A percentile compares a stretch with the other conserved stretches of the same genome.
Conservation (phyloP, 2,113 vertebrate species). For the Mormyrus lacerda region DNA sequence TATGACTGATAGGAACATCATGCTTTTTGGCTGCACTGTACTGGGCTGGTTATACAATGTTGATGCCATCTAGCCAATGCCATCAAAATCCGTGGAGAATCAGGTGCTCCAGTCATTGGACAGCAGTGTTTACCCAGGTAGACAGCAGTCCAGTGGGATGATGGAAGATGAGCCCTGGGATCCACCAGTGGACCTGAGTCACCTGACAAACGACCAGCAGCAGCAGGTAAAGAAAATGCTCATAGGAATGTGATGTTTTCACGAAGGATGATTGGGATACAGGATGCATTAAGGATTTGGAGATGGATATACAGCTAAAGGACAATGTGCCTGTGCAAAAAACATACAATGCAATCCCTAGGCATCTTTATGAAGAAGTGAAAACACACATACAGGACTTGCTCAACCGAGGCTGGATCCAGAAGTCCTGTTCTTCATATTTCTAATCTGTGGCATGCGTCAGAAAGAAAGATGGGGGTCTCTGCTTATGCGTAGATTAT, state of each 20-base stretch:
- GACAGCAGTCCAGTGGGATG: background rate
- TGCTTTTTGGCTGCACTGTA: background rate
- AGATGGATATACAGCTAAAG: conserved; percentile 12
- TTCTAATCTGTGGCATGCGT: conserved; percentile 15
- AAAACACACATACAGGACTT: conserved; percentile 18
- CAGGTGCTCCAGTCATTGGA: background rate
- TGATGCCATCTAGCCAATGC: background rate
- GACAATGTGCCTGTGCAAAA: conserved; percentile 8
- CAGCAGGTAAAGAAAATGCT: conserved; percentile 10
- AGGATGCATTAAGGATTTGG: background rate
- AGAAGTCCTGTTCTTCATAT: conserved; percentile 10
- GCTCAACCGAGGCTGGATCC: conserved; percentile 14
- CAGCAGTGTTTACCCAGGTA: no score
- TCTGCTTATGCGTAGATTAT: conserved; percentile 16
- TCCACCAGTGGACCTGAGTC: conserved; percentile 12
- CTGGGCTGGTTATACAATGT: background rate
- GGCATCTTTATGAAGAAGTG: conserved; percentile 6
- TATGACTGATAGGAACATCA: no score
- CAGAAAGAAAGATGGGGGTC: conserved; percentile 26
- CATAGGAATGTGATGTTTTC: conserved; percentile 6
- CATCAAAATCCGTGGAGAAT: background rate
- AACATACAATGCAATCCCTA: conserved; percentile 20
- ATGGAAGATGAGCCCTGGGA: conserved; percentile 2
- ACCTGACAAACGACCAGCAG: conserved; percentile 1
- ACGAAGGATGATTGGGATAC: conserved; percentile 17